Conservation (phyloP, 2,888 invertebrate genomes). For the Cerceris rybyensis region DNA sequence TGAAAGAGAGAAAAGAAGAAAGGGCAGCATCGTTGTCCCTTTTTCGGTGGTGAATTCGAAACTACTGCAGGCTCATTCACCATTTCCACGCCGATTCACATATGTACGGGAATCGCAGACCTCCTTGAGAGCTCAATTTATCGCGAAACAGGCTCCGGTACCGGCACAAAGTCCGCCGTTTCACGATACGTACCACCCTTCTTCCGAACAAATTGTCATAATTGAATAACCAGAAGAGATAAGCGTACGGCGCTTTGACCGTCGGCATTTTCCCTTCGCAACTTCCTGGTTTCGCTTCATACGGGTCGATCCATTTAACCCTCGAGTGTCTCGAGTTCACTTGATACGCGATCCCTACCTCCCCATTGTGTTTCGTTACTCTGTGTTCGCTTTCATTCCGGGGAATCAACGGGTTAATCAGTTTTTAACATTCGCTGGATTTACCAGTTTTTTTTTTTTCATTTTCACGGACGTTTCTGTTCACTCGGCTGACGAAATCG, state of each 20-base stretch:
- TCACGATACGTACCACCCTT: slow-evolving; percentile 24
- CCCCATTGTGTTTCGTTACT: slow-evolving; percentile 29
- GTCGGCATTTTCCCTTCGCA: slow-evolving; percentile 27
- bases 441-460: background rate
- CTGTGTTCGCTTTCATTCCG: slow-evolving; percentile 46
- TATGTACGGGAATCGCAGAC: slow-evolving; percentile 59
- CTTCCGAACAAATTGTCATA: slow-evolving; percentile 62
- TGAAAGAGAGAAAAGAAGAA: slow-evolving; percentile 17
- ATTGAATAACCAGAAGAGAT: slow-evolving; percentile 71
- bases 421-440: slow-evolving; percentile 31
- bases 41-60: slow-evolving; percentile 37
- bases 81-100: slow-evolving; percentile 59
- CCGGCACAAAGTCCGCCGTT: slow-evolving; percentile 47
- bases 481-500: background rate
- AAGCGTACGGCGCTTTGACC: slow-evolving; percentile 62
- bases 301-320: slow-evolving; percentile 66
- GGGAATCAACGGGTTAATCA: slow-evolving; percentile 44
- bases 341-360: slow-evolving; percentile 50
- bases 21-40: slow-evolving; percentile 52
- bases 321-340: slow-evolving; percentile 65
- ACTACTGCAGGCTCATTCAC: slow-evolving; percentile 59
- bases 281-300: slow-evolving; percentile 40
- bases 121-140: slow-evolving; percentile 69
- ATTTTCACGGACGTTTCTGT: background rate
- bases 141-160: slow-evolving; percentile 57